Conservation (phyloP, 2,113 vertebrate genomes). For the Baryphthengus martii region DNA sequence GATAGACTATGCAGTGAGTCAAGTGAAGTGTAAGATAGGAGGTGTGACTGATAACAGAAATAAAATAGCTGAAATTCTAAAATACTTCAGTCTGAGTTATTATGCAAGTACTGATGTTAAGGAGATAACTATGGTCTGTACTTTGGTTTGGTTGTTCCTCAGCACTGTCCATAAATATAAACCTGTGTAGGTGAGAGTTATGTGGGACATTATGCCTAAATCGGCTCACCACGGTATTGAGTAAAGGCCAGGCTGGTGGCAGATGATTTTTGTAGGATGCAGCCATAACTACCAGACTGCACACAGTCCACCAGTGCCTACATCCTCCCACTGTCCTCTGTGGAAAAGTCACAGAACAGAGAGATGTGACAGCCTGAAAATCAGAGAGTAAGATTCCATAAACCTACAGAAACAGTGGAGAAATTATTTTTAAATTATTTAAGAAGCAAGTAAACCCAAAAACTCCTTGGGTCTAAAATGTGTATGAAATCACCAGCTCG, state of each 20-base stretch:
- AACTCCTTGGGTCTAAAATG: not conserved
- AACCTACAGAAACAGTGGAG: not conserved
- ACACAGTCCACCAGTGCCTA: not conserved
- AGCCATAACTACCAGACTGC: not conserved
- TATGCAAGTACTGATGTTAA: not conserved
- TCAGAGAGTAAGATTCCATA: not conserved
- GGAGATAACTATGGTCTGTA: not conserved
- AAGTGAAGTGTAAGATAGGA: not conserved
- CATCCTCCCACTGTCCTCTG: not conserved
- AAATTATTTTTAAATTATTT: not conserved
- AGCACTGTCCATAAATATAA: not conserved
- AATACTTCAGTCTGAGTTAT: not conserved
- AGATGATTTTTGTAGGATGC: not conserved
- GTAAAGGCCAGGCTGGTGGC: not conserved
- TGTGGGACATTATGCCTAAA: accelerated
- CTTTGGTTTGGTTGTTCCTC: not conserved
- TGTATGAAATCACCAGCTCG: not conserved
- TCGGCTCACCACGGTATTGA: not conserved
- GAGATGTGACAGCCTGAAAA: not conserved
- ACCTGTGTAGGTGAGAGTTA: not conserved
- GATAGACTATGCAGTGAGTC: not conserved
- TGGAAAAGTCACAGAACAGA: not conserved
- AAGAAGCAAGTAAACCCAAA: not conserved
- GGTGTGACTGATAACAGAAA: not conserved
- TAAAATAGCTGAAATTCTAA: not conserved